These are phyloP conservation scores for Spodoptera frugiperda DNA, from an alignment of 1,140 invertebrate genomes.

Conservation along the genomic window DNA sequence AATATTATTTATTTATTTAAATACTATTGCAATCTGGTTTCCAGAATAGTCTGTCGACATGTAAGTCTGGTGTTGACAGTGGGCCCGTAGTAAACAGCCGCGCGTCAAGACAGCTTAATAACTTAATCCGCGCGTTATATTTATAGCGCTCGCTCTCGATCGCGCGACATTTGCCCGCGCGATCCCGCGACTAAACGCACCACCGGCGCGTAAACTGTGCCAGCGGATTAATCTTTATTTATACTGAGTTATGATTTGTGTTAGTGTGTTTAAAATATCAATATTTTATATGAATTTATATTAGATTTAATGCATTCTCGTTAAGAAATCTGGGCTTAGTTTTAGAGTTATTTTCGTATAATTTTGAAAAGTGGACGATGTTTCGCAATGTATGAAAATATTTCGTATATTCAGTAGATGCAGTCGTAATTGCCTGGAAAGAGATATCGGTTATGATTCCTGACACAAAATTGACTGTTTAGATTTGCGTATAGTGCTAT, in stretches of 20 bases:
- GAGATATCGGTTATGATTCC: no score
- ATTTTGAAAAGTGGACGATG: no score
- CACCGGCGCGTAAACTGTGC: neutral
- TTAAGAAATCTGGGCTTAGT: no score
- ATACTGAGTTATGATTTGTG: no score
- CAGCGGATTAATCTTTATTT: no score
- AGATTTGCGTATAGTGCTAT: no score
- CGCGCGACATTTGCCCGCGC: neutral
- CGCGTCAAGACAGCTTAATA: slow-evolving; percentile 44
- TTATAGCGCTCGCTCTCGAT: slow-evolving; percentile 14
- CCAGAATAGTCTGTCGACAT: slow-evolving; percentile 8
- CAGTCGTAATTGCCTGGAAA: no score
- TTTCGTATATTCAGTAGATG: no score
- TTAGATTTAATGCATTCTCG: neutral
- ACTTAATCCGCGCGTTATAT: slow-evolving; percentile 43
- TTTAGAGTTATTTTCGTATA: no score
- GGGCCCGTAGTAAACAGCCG: slow-evolving; percentile 8
- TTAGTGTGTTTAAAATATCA: no score
- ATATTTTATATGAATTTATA: neutral
- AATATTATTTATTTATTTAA: neutral
- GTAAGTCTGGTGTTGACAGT: slow-evolving; percentile 29
- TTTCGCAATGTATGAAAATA: no score
- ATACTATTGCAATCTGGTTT: neutral
- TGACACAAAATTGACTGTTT: no score
- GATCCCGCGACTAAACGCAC: slow-evolving; percentile 20